Base-by-base conservation (phyloP, 1,140 invertebrate genomes). In the Cydia splendana region DNA sequence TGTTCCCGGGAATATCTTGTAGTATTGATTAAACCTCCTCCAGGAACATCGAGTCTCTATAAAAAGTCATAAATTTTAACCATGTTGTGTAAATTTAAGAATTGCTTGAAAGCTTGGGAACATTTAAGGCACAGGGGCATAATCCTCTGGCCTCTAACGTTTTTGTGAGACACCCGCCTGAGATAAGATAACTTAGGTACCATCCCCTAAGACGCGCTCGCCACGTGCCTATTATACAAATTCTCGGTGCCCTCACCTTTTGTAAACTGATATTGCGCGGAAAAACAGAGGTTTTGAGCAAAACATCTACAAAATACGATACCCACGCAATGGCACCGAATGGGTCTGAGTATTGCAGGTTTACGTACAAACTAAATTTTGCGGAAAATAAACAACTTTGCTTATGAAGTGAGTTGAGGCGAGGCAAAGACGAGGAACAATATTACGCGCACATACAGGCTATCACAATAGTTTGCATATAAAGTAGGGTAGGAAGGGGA, bases 181-280 rank as follows among this genome's bases (percentile, higher is more conserved):
- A 34, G 24, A 28, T 28, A 69, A 34, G 24, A 28, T 28, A 69
- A 34, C 10, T 69, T 30, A n/a, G n/a, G n/a, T n/a, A 69, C 67
- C 13, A 18, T 18, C 34, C 67, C 30, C n/a, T 38, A 38, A 69
- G 28, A 69, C 4, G 2, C 65, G 10, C 67, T 71, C n/a, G 10
- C 12, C 9, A 30, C 34, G 2, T 42, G 18, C 57, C 30, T 42
- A 69, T 69, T 69, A 69, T 34, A 34, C 13, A 34, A 34, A 69
- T 71, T 18, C 67, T 38, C n/a, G 34, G 2, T 65, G 65, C 30
- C 65, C 65, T 20, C 34, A 24, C 34, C 28, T 67, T 67, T 71
- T 38, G 65, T 69, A 34, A 69, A 1, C 65, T n/a, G 28, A 69
- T 69, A 69, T 69, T 69, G 65, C 65, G 65, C 28, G 3, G 30